phyloP scores from a whole-genome alignment of 2,797 vertebrate species.

The Mionectes olivaceus region DNA sequence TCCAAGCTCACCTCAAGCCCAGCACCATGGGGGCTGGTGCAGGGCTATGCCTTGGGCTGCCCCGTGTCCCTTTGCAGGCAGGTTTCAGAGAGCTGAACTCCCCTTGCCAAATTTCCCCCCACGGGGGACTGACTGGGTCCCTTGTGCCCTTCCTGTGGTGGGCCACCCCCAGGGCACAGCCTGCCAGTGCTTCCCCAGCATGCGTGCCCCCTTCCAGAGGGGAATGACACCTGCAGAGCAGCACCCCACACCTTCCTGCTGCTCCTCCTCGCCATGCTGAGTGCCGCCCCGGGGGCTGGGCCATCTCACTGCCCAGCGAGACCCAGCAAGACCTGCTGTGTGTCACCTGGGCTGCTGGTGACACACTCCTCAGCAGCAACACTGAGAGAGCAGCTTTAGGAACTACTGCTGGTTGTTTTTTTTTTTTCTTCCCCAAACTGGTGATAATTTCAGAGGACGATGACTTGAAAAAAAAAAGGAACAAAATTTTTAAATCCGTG shows the following conservation, averaged over 20 bases:
- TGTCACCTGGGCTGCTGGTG: fast-evolving
- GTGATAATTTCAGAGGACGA: not conserved
- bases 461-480: not conserved
- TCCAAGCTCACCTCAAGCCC: not conserved
- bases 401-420: not conserved
- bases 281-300: fast-evolving
- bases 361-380: not conserved
- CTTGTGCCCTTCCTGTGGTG: not conserved
- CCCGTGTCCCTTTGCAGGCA: not conserved
- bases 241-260: not conserved
- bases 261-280: not conserved
- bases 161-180: not conserved
- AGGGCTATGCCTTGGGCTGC: not conserved
- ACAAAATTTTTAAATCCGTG: not conserved
- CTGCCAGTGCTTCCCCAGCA: not conserved
- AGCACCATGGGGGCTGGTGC: not conserved
- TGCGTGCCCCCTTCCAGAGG: fast-evolving
- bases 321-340: not conserved
- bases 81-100: not conserved
- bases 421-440: not conserved
- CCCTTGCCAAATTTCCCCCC: not conserved
- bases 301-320: fast-evolving
- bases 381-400: not conserved
- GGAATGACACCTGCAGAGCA: not conserved
- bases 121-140: not conserved